phyloP scores from a whole-genome alignment of 35 echinoderm and acorn worm species.

The Chiridota heheva region DNA sequence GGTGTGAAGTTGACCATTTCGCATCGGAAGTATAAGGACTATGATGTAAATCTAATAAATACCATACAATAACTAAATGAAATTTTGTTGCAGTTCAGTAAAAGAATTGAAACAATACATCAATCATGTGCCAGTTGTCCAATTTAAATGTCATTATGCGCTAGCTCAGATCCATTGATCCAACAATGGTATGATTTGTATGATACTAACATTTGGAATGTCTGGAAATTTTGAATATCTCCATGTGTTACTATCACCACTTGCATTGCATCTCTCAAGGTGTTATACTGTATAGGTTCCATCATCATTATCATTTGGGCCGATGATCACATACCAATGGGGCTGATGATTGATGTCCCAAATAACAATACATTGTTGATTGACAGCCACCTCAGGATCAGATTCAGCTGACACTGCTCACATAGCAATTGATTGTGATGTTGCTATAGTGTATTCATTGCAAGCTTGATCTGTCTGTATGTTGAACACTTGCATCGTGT shows the following conservation, averaged over 20 bases:
- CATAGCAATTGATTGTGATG: too few species aligned
- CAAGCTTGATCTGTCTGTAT: neutral
- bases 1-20: too few species aligned
- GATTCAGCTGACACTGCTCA: neutral
- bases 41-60: too few species aligned
- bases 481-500: slow-evolving; percentile 11
- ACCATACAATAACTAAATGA: too few species aligned
- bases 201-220: neutral
- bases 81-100: too few species aligned
- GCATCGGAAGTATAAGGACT: too few species aligned
- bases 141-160: neutral
- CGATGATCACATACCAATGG: slow-evolving; percentile 13
- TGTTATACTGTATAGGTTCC: too few species aligned
- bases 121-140: neutral
- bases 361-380: slow-evolving; percentile 31
- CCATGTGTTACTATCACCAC: too few species aligned
- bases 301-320: neutral
- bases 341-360: neutral
- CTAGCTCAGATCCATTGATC: neutral
- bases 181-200: slow-evolving; percentile 3
- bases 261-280: too few species aligned
- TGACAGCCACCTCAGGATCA: slow-evolving; percentile 9
- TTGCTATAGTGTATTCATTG: neutral
- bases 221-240: too few species aligned
- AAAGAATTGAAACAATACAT: slow-evolving; percentile 11